These are phyloP conservation scores for Ormyrus thymus DNA, from an alignment of 2,888 invertebrate genomes.

Conservation along the genomic window DNA sequence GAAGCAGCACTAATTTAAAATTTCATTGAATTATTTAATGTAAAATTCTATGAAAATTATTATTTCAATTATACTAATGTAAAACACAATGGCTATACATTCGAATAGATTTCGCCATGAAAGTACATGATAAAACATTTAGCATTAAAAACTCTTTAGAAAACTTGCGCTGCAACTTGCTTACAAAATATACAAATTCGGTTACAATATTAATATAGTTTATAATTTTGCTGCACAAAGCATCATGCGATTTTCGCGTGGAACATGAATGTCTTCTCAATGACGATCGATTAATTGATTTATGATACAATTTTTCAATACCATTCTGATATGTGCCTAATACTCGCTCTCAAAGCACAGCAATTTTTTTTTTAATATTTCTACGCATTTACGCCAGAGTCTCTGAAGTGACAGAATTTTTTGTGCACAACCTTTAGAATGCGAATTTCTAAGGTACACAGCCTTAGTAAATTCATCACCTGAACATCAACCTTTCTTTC, in stretches of 20 bases:
- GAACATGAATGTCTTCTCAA: slow-evolving; percentile 48
- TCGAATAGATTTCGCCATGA: not conserved
- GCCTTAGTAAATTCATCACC: slow-evolving; percentile 52
- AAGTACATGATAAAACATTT: not conserved
- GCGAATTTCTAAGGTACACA: slow-evolving; percentile 49
- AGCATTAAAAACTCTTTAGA: slow-evolving; percentile 29
- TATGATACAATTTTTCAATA: slow-evolving; percentile 50
- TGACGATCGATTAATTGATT: slow-evolving; percentile 43
- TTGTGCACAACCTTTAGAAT: slow-evolving; percentile 55
- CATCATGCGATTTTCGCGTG: slow-evolving; percentile 43
- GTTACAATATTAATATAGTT: slow-evolving; percentile 22
- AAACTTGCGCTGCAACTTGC: slow-evolving; percentile 41
- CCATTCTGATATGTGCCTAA: slow-evolving; percentile 66
- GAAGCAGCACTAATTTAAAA: not conserved
- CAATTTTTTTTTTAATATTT: slow-evolving; percentile 33
- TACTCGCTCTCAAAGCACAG: slow-evolving; percentile 60
- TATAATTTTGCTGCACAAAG: slow-evolving; percentile 45
- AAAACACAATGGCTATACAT: not conserved
- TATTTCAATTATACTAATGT: no score
- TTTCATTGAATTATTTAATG: not conserved
- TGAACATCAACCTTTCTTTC: slow-evolving; percentile 49
- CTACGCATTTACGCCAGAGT: slow-evolving; percentile 14
- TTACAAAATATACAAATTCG: slow-evolving; percentile 46
- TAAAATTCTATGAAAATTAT: no score
- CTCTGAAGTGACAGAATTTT: slow-evolving; percentile 42